Base-by-base conservation (phyloP, 2,113 vertebrate species). In the Callipepla californica region DNA sequence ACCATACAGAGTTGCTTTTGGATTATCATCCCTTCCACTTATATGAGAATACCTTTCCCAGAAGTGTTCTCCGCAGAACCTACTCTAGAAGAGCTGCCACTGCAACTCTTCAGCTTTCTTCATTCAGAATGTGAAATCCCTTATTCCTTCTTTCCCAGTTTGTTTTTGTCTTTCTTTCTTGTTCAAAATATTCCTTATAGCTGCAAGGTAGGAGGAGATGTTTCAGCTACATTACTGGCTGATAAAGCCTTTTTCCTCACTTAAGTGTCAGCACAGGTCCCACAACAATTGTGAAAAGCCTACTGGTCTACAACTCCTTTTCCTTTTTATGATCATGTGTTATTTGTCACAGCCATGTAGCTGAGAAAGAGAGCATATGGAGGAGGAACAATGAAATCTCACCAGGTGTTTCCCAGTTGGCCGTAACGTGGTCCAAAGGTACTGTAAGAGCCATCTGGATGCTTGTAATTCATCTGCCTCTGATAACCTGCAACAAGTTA, bases 401-500 rank as follows among this genome's bases (percentile, higher is more conserved):
- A 99, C 99, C 99, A 99, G 16, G 98, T 99, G 63, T 98, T 99
- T 12, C 98, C 98, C 0, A 7, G 4, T 16, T 48, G 70, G 44
- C 97, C 95, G 36, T 59, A 32, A 10, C 19, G 57, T 7, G 94
- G 55, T 75, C 98, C 98, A 96, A 99, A 99, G 13, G 99, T 98
- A 86, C 98, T 99, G 67, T 98, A 99, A 58, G 98, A 98, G 5
- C 99, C 99, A 51, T 98, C 96, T 0, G 0, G 0, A 42, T 98
- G 98, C 74, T 98, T 98, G 95, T 99, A 99, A 90, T 96, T 99
- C 55, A 99, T 96, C 84, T 99, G 98, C 76, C 97, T 98, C 95
- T 99, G 99, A 95, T 99, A 99, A 50, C 99, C 99, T 99, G 91
- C 13, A 94, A 85, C 6, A 13, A 38, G 45, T 82, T 57, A 78